These are phyloP conservation scores for Erebia palarica DNA, from an alignment of 2,888 invertebrate species.

Conservation along the genomic window DNA sequence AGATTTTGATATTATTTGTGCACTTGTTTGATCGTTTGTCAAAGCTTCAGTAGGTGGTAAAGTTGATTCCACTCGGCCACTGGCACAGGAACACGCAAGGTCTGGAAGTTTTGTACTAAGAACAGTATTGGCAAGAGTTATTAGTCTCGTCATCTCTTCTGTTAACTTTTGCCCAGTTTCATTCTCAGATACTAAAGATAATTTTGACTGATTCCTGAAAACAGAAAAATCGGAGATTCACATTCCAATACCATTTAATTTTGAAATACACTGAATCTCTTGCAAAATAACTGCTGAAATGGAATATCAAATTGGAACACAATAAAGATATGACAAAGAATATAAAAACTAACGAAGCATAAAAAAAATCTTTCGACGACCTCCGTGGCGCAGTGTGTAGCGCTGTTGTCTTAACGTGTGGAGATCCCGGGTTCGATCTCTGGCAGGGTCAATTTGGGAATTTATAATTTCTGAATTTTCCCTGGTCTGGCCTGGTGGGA, in stretches of 20 bases:
- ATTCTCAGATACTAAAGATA: slow-evolving; percentile 61
- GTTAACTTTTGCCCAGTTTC: slow-evolving; percentile 65
- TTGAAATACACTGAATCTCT: neutral
- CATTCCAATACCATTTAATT: too few species aligned
- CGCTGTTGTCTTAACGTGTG: too few species aligned
- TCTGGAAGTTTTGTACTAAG: slow-evolving; percentile 74
- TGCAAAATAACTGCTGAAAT: neutral
- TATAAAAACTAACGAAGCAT: too few species aligned
- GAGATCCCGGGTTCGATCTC: too few species aligned
- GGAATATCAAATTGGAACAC: neutral
- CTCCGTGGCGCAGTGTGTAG: too few species aligned
- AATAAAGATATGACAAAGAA: neutral
- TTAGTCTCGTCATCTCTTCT: slow-evolving; percentile 73
- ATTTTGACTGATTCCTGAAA: slow-evolving; percentile 70
- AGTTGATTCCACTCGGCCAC: slow-evolving; percentile 38
- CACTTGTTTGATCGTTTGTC: slow-evolving; percentile 46
- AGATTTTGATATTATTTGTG: slow-evolving; percentile 49
- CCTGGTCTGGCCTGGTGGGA: too few species aligned
- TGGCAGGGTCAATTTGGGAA: too few species aligned
- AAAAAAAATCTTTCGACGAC: too few species aligned
- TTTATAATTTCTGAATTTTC: too few species aligned
- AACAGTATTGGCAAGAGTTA: slow-evolving; percentile 77
- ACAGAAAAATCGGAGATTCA: neutral
- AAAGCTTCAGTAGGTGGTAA: slow-evolving; percentile 34
- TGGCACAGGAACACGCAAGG: slow-evolving; percentile 61